These are phyloP conservation scores for Tupaia chinensis DNA, from an alignment of 2,113 vertebrate genomes.

Conservation along the genomic window DNA sequence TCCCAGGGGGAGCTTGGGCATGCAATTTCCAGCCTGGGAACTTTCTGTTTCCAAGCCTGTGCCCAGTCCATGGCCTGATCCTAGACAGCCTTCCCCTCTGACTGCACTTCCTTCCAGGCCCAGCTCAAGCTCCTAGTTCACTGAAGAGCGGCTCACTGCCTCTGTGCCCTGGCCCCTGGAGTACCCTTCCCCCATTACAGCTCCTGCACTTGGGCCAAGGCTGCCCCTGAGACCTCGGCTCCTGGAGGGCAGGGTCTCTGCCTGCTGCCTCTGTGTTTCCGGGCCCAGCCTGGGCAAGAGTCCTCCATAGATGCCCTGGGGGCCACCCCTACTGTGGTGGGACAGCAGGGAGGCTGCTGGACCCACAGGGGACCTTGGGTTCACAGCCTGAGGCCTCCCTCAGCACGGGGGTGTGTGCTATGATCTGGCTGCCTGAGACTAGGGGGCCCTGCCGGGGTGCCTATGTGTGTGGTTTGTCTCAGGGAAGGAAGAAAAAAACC, in stretches of 20 bases:
- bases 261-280: rapidly evolving
- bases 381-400: too few relatives aligned
- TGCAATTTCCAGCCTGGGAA: background rate
- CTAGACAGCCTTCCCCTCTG: background rate
- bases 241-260: background rate
- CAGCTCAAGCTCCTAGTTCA: background rate
- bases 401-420: too few relatives aligned
- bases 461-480: too few relatives aligned
- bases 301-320: background rate
- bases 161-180: background rate
- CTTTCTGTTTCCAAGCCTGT: rapidly evolving
- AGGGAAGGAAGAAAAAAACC: too few relatives aligned
- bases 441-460: too few relatives aligned
- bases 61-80: rapidly evolving
- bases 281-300: background rate
- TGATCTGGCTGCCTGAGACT: too few relatives aligned
- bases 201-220: background rate
- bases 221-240: background rate
- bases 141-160: rapidly evolving
- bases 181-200: rapidly evolving
- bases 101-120: background rate
- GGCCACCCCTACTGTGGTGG: too few relatives aligned
- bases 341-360: too few relatives aligned
- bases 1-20: rapidly evolving
- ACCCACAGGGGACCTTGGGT: too few relatives aligned